These are phyloP conservation scores for Manis crassicaudata DNA, from an alignment of 2,797 vertebrate species.

Conservation along the genomic window DNA sequence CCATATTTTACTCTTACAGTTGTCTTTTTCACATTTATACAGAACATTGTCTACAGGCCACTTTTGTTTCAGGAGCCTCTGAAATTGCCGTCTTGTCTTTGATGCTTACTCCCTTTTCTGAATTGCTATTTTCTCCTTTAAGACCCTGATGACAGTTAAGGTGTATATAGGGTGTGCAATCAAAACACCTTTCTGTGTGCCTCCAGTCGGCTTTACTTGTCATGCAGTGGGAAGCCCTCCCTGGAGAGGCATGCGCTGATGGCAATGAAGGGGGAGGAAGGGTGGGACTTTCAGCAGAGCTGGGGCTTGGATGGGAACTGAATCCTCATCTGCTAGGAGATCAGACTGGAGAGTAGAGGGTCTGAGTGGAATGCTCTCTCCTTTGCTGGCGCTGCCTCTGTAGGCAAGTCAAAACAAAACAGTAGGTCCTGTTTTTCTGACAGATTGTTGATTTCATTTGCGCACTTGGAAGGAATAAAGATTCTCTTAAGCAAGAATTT, in stretches of 20 bases:
- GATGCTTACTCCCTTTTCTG: neutral
- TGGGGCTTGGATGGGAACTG: neutral
- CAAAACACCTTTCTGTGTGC: neutral
- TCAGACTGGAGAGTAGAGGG: neutral
- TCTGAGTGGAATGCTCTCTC: neutral
- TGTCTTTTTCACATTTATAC: neutral
- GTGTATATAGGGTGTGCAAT: neutral
- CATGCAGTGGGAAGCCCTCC: neutral
- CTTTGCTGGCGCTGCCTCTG: neutral
- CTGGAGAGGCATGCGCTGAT: neutral
- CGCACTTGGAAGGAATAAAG: neutral
- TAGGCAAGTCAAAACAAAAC: neutral
- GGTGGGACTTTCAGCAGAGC: neutral
- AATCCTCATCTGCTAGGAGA: neutral
- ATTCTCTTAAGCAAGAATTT: neutral
- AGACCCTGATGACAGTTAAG: neutral
- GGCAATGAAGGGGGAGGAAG: neutral
- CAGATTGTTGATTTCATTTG: neutral
- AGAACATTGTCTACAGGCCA: neutral
- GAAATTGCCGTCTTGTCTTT: neutral
- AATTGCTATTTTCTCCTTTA: neutral
- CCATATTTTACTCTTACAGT: neutral
- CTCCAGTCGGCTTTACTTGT: neutral
- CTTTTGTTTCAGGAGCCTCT: slow-evolving; percentile 10
- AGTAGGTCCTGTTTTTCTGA: neutral